Evolutionary conservation across 2,888 invertebrate genomes (phyloP), one percentile per base, ranked within the genome.

Genomic region (Erebia aethiops): DNA sequence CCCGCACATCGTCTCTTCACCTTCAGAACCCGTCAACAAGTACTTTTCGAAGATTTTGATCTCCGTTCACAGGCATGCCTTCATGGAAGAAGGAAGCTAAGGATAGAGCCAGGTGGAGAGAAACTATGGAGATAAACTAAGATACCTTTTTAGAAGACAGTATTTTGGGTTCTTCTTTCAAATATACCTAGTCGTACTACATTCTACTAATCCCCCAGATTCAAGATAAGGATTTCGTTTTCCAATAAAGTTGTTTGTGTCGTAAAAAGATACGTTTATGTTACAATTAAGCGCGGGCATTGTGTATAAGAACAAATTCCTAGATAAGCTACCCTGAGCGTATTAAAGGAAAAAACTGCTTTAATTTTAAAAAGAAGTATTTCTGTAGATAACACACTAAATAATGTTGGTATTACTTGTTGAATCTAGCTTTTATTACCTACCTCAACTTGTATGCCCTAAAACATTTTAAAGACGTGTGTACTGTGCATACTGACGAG

Each of bases 241-340:
- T 67, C 57, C 58, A 67, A 67, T 67, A 67, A 67, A 67, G 16
- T 49, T 67, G 57, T 58, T 58, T 67, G 67, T 49, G 58, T 58
- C 67, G 67, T 58, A 67, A 67, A 67, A 67, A 67, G 67, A 67
- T 58, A 67, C 67, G 67, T 58, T 67, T 67, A 67, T 67, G 58
- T 67, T 49, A 67, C 67, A 67, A 67, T 67, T 67, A 67, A 67
- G 58, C 56, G 52, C 26, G 46, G 67, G 49, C 57, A 67, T 62
- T 62, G 49, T 62, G 62, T 49, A 43, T 66, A 65, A 58, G 14
- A 67, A 67, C 57, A 57, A 57, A 67, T 26, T 58, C 46, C 66
- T 58, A 58, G 67, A 67, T 67, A 58, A 57, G 58, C 67, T 67
- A 49, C 58, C 49, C 57, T 54, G 67, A 26, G 57, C 26, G 57